Evolutionary conservation across 2,797 vertebrate species (phyloP).

Genomic region (Austrolebias charrua): DNA sequence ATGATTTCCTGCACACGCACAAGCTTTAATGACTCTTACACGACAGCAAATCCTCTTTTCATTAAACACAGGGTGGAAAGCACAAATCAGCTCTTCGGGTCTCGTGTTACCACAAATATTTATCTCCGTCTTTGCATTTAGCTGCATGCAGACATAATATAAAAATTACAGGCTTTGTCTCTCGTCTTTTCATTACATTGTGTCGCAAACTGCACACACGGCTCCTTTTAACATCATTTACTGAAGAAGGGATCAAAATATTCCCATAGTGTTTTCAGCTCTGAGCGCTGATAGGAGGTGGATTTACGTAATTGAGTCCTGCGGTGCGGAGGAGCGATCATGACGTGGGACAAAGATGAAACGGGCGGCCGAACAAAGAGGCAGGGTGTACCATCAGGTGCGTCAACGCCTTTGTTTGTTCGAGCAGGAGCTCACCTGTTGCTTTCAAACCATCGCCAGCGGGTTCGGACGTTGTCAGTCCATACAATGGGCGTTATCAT

Average conservation of each 20-base stretch:
- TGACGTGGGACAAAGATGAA: conserved; percentile 30
- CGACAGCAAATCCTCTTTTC: conserved; percentile 6
- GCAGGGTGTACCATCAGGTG: neutral
- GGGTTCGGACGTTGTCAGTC: no score
- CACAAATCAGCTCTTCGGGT: conserved; percentile 41
- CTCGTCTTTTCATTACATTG: conserved; percentile 46
- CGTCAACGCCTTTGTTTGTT: conserved; percentile 2
- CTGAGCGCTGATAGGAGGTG: conserved; percentile 19
- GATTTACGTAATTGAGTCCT: conserved; percentile 44
- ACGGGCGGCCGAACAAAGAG: conserved; percentile 20
- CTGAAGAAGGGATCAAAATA: conserved; percentile 23
- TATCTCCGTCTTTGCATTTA: conserved; percentile 34
- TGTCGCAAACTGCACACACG: conserved; percentile 23
- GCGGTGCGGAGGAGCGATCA: neutral
- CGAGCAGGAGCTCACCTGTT: neutral
- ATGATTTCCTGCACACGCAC: no score
- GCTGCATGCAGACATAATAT: conserved; percentile 25
- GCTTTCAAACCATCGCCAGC: neutral
- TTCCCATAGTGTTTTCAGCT: conserved; percentile 35
- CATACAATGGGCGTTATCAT: no score
- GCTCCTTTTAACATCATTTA: conserved; percentile 34
- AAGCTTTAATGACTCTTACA: neutral
- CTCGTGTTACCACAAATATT: conserved; percentile 24
- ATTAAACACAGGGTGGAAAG: conserved; percentile 27
- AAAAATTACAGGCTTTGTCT: conserved; percentile 37